Percentiles rank a stretch among this genome's conserved stretches.
Conservation (phyloP, 2,113 vertebrate genomes). For the Macaca mulatta region DNA sequence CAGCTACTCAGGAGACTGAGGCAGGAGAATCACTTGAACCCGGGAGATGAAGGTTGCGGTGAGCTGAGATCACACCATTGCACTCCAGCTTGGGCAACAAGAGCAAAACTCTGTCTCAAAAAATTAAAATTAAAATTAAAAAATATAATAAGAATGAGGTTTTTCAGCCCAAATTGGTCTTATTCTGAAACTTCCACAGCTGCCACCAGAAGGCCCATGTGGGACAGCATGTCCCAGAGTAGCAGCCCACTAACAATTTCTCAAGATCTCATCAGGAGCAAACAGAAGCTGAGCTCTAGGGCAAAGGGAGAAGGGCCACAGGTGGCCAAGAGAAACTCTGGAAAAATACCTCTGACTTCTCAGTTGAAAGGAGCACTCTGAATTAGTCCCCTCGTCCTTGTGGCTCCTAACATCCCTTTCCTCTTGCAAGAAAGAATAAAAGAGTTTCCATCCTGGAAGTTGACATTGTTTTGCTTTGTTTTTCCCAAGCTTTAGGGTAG, state of each 20-base stretch:
- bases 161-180: not conserved
- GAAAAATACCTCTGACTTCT: not conserved
- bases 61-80: too few relatives aligned
- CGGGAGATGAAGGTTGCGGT: accelerated
- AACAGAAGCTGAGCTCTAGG: not conserved
- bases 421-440: not conserved
- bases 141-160: not conserved
- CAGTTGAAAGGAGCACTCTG: not conserved
- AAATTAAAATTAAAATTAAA: too few relatives aligned
- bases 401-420: not conserved
- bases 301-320: accelerated
- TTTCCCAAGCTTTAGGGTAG: too few relatives aligned
- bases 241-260: not conserved
- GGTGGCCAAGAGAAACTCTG: not conserved
- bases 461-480: not conserved
- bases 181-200: not conserved
- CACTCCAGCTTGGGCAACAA: too few relatives aligned
- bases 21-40: too few relatives aligned
- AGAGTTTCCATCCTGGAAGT: not conserved
- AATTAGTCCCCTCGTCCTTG: not conserved
- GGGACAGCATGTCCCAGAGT: not conserved
- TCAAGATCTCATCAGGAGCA: not conserved
- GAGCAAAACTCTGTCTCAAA: too few relatives aligned
- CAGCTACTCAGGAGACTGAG: too few relatives aligned
- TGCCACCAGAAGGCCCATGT: accelerated